phyloP scores from a whole-genome alignment of 2,797 vertebrate genomes.

The Liparis tanakae region DNA sequence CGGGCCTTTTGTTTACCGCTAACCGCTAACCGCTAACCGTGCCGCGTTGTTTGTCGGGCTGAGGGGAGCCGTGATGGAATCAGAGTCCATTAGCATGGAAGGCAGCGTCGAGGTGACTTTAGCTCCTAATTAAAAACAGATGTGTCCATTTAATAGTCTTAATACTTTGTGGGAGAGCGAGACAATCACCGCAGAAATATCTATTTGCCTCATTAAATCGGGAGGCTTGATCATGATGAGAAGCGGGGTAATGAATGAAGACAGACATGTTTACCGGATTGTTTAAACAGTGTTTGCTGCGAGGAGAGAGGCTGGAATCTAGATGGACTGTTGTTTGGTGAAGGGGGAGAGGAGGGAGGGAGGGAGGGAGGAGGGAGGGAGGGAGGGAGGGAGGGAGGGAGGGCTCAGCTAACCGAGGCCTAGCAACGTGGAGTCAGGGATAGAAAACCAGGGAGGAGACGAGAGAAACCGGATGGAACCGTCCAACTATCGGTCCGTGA shows the following conservation, averaged over 20 bases:
- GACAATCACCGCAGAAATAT: slow-evolving; percentile 87
- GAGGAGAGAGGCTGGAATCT: slow-evolving; percentile 65
- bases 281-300: slow-evolving; percentile 82
- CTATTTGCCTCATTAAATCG: slow-evolving; percentile 88
- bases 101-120: slow-evolving; percentile 87
- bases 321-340: slow-evolving; percentile 67
- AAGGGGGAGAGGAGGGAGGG: slow-evolving; percentile 29
- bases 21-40: slow-evolving; percentile 39
- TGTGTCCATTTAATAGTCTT: slow-evolving; percentile 91
- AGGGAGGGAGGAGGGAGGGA: slow-evolving; percentile 35
- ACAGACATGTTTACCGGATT: slow-evolving; percentile 87
- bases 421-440: slow-evolving; percentile 38
- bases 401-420: slow-evolving; percentile 28
- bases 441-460: slow-evolving; percentile 11
- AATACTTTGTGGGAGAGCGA: slow-evolving; percentile 88
- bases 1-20: slow-evolving; percentile 68
- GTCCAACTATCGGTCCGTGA: slow-evolving; percentile 5
- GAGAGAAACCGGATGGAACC: background rate
- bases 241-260: slow-evolving; percentile 86
- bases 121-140: slow-evolving; percentile 90
- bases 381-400: slow-evolving; percentile 31
- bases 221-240: slow-evolving; percentile 86
- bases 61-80: slow-evolving; percentile 77
- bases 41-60: slow-evolving; percentile 70
- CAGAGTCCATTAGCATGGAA: slow-evolving; percentile 86